Percentiles rank a stretch among this genome's conserved stretches.
Evolutionary conservation across 2,888 invertebrate species (phyloP).

Genomic region (Thymelicus lineola): DNA sequence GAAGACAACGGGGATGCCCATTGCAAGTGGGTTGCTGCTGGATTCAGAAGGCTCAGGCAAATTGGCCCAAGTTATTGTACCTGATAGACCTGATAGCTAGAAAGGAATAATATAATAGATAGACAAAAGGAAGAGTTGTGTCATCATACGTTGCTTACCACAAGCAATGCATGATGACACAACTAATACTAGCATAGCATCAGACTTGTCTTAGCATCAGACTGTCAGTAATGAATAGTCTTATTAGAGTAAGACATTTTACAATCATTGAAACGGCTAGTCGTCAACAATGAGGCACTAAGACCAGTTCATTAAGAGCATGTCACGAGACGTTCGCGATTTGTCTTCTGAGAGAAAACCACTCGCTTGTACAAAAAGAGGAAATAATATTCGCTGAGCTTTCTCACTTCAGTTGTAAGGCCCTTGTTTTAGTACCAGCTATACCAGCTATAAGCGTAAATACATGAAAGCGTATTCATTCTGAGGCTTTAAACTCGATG

Average conservation of each 20-base stretch:
- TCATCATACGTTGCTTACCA: too few relatives aligned
- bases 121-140: too few relatives aligned
- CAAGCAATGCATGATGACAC: too few relatives aligned
- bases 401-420: slow-evolving; percentile 21
- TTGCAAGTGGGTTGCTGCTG: too few relatives aligned
- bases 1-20: too few relatives aligned
- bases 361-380: slow-evolving; percentile 25
- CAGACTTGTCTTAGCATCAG: neutral
- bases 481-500: too few relatives aligned
- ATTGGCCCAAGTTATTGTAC: too few relatives aligned
- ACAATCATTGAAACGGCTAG: slow-evolving; percentile 13
- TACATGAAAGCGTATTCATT: neutral
- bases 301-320: slow-evolving; percentile 33
- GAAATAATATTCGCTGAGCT: slow-evolving; percentile 35
- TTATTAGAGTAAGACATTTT: slow-evolving; percentile 13
- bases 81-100: too few relatives aligned
- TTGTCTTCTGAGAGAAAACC: slow-evolving; percentile 32
- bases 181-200: neutral
- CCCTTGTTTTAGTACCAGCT: neutral
- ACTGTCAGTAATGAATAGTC: neutral
- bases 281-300: slow-evolving; percentile 28
- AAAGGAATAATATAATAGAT: too few relatives aligned
- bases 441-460: neutral
- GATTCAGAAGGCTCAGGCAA: too few relatives aligned
- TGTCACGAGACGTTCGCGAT: slow-evolving; percentile 27